phyloP scores from a whole-genome alignment of 2,888 invertebrate genomes.

The Busseola fusca region DNA sequence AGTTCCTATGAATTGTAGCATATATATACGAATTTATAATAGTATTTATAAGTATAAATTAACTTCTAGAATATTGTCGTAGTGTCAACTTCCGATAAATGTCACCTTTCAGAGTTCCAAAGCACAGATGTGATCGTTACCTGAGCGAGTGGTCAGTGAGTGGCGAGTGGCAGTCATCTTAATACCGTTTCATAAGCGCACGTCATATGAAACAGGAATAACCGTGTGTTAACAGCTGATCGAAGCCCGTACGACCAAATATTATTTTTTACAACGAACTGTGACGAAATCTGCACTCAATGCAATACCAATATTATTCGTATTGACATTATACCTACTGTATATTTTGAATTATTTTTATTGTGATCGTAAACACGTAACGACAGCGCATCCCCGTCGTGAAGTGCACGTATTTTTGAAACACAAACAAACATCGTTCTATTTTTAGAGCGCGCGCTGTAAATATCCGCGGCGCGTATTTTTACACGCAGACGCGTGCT shows the following conservation, averaged over 20 bases:
- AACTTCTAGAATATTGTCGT: background rate
- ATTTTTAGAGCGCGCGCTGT: conserved; percentile 37
- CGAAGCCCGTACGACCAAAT: conserved; percentile 3
- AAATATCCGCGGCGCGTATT: conserved; percentile 52
- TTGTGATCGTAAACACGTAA: conserved; percentile 5
- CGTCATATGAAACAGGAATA: conserved; percentile 16
- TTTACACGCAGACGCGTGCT: conserved; percentile 12
- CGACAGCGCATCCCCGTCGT: conserved; percentile 3
- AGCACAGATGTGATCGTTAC: background rate
- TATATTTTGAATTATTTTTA: background rate
- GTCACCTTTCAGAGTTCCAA: background rate
- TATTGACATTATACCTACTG: background rate
- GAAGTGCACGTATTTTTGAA: conserved; percentile 43
- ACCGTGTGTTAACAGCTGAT: conserved; percentile 17
- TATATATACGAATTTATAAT: too few species aligned
- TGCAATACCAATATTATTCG: background rate
- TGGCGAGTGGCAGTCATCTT: background rate
- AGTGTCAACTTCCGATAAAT: background rate
- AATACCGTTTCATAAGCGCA: background rate
- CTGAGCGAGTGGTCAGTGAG: background rate
- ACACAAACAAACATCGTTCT: conserved; percentile 54
- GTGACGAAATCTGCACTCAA: background rate
- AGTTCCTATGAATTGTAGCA: too few species aligned
- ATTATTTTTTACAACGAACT: conserved; percentile 19
- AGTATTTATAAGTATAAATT: background rate